These are phyloP conservation scores for Leptura quadrifasciata DNA, from an alignment of 2,888 invertebrate species.

Conservation along the genomic window DNA sequence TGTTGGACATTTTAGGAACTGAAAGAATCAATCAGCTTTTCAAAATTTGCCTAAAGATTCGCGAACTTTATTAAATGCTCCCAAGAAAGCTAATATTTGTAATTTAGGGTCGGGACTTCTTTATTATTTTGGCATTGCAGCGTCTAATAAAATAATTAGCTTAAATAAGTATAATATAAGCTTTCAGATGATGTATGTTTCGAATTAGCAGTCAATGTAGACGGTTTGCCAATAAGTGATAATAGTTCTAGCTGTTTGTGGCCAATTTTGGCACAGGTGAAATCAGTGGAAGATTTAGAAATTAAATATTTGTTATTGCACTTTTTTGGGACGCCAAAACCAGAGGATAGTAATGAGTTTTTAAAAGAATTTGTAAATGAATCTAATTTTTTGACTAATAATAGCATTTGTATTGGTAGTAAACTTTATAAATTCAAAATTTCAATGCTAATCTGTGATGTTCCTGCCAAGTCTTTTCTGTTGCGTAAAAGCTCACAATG, in stretches of 20 bases:
- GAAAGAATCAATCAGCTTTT: no score
- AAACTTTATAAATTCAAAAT: neutral
- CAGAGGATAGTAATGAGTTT: neutral
- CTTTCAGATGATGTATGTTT: no score
- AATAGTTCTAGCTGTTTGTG: neutral
- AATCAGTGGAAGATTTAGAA: neutral
- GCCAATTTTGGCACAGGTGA: neutral
- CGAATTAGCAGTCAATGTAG: neutral
- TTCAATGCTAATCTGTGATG: slow-evolving; percentile 28
- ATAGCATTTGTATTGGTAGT: neutral
- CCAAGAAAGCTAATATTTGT: no score
- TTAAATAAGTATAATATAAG: no score
- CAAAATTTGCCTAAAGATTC: no score
- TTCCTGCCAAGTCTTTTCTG: slow-evolving; percentile 36
- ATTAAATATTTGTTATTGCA: neutral
- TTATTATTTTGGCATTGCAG: no score
- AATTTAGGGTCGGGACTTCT: no score
- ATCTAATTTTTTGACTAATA: neutral
- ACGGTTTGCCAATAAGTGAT: neutral
- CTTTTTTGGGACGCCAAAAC: neutral
- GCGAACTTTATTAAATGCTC: no score
- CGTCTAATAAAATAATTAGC: no score
- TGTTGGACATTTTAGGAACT: no score
- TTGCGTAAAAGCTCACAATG: slow-evolving; percentile 33
- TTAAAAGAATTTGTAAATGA: neutral